Evolutionary conservation across 2,888 invertebrate species (phyloP).

Genomic region (Villa cingulata): DNA sequence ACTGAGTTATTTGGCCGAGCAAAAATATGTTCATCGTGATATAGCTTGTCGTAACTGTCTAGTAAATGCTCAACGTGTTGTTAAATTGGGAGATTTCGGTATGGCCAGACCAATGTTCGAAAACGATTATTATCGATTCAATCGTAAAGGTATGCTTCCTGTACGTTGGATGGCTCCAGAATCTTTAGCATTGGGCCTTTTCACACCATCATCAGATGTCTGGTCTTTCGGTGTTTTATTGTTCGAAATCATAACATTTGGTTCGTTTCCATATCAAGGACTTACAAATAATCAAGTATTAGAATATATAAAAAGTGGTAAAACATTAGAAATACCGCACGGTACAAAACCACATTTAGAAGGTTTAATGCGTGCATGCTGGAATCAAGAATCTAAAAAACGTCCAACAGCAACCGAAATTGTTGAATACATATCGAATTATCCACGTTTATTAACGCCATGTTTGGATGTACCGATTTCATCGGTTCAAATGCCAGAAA

Average conservation of each 20-base stretch:
- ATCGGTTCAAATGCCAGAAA: constrained; percentile 58
- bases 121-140: constrained; percentile 80
- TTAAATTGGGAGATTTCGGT: constrained; percentile 76
- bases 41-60: constrained; percentile 68
- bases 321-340: constrained; percentile 57
- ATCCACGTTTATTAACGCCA: constrained; percentile 61
- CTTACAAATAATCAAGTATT: constrained; percentile 74
- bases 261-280: constrained; percentile 81
- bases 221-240: constrained; percentile 83
- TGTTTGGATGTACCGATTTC: constrained; percentile 63
- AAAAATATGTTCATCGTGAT: constrained; percentile 83
- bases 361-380: constrained; percentile 69
- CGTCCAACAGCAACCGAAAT: constrained; percentile 68
- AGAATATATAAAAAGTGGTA: constrained; percentile 62
- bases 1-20: constrained; percentile 66
- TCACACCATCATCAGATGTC: constrained; percentile 75
- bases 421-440: constrained; percentile 64
- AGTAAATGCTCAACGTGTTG: constrained; percentile 55
- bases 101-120: constrained; percentile 83
- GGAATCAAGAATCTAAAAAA: constrained; percentile 53
- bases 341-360: constrained; percentile 67
- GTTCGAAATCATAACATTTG: constrained; percentile 82
- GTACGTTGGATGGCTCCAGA: constrained; percentile 93
- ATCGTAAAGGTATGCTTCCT: constrained; percentile 73
- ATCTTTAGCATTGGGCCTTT: constrained; percentile 65